Percentiles rank a stretch among this genome's conserved stretches.
These are phyloP conservation scores for Drosophila funebris DNA, from an alignment of 1,140 invertebrate species.

Conservation along the genomic window DNA sequence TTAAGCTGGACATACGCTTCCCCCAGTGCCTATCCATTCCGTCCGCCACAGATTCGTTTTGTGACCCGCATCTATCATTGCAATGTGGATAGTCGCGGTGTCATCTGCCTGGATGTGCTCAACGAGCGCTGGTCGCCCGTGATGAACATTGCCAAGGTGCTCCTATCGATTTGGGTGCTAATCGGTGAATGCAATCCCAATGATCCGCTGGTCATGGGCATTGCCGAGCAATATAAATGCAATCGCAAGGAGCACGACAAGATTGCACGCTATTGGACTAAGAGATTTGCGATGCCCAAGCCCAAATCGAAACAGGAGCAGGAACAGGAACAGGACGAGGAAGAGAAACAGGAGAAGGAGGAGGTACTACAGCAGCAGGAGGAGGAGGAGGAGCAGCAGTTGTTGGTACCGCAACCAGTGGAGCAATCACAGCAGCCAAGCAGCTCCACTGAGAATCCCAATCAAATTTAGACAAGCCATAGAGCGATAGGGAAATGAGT, in stretches of 20 bases:
- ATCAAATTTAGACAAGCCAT: background rate
- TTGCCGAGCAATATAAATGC: constrained; percentile 64
- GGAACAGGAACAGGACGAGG: background rate
- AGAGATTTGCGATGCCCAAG: constrained; percentile 45
- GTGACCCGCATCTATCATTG: constrained; percentile 90
- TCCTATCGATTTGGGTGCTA: constrained; percentile 64
- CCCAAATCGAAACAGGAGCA: background rate
- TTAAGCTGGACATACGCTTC: constrained; percentile 61
- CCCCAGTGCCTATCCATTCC: constrained; percentile 60
- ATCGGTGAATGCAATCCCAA: constrained; percentile 65
- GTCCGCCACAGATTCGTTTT: constrained; percentile 90
- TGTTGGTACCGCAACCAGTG: too few relatives aligned
- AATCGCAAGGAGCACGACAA: constrained; percentile 65
- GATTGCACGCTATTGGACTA: constrained; percentile 56
- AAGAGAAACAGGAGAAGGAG: background rate
- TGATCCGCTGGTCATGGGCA: constrained; percentile 58
- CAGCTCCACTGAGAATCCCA: background rate
- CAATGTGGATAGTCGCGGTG: constrained; percentile 63
- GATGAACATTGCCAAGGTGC: constrained; percentile 55
- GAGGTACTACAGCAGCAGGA: background rate
- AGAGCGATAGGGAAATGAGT: background rate
- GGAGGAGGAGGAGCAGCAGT: background rate
- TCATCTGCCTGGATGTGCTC: constrained; percentile 64
- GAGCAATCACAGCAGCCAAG: background rate
- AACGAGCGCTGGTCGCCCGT: constrained; percentile 68